Percentiles rank a stretch among this genome's conserved stretches.
phyloP scores from a whole-genome alignment of 92 coral and sea anemone species.

The Blastomussa wellsi region DNA sequence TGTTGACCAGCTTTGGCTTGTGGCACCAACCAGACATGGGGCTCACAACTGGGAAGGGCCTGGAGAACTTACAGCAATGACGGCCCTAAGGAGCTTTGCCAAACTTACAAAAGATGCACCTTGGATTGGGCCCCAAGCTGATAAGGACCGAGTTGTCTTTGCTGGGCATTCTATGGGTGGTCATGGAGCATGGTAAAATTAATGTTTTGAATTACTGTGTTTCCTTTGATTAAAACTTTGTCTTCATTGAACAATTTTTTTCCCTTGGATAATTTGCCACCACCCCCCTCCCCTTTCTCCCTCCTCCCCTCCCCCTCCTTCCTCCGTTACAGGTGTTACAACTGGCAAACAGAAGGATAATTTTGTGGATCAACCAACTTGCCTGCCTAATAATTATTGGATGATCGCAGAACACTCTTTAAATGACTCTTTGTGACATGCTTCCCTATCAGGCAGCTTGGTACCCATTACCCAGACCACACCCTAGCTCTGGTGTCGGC shows the following conservation, averaged over 20 bases:
- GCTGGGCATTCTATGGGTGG: constrained; percentile 99
- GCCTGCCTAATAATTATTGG: background rate
- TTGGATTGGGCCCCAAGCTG: constrained; percentile 73
- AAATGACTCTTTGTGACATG: background rate
- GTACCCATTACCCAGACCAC: constrained; percentile 91
- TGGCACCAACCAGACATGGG: constrained; percentile 98
- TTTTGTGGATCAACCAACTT: background rate
- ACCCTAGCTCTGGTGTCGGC: constrained; percentile 91
- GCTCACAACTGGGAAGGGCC: constrained; percentile 99
- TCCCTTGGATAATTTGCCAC: background rate
- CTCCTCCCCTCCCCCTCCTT: too few relatives aligned
- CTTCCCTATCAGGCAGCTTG: constrained; percentile 71
- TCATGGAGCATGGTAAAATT: constrained; percentile 96
- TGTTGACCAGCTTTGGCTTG: constrained; percentile 85
- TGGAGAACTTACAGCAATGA: constrained; percentile 92
- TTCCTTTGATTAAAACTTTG: background rate
- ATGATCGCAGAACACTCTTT: background rate
- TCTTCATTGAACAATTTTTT: background rate
- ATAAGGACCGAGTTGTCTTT: constrained; percentile 72
- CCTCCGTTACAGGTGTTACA: too few relatives aligned
- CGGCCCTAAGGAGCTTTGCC: constrained; percentile 78
- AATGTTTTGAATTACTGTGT: too few relatives aligned
- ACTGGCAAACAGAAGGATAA: background rate
- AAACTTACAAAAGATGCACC: constrained; percentile 65
- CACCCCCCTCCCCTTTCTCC: too few relatives aligned